phyloP scores from a whole-genome alignment of 2,888 invertebrate genomes.

The Dermolepida albohirtum region DNA sequence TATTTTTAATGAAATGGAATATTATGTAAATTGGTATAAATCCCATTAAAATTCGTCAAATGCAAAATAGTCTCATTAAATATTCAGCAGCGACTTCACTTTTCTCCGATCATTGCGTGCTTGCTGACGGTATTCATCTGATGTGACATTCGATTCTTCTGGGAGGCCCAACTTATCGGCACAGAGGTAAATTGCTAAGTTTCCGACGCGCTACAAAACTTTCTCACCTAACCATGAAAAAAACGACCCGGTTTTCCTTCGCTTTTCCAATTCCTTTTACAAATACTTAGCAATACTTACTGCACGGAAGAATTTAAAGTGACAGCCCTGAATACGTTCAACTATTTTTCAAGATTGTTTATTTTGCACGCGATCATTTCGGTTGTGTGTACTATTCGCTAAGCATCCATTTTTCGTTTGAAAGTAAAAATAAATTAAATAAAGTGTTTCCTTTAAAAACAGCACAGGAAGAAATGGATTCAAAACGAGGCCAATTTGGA shows the following conservation, averaged over 20 bases:
- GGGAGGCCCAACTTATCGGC: slow-evolving; percentile 41
- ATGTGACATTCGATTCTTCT: slow-evolving; percentile 30
- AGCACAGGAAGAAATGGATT: too few species aligned
- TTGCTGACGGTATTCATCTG: slow-evolving; percentile 3
- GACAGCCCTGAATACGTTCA: slow-evolving; percentile 34
- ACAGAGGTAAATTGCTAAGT: slow-evolving; percentile 44
- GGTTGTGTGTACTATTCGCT: slow-evolving; percentile 13
- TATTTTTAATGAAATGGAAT: slow-evolving; percentile 10
- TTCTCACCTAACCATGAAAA: slow-evolving; percentile 33
- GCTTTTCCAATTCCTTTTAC: slow-evolving; percentile 17
- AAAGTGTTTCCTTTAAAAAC: not conserved
- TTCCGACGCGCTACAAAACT: slow-evolving; percentile 31
- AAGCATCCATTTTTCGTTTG: slow-evolving; percentile 12
- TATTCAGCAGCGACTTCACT: slow-evolving; percentile 37
- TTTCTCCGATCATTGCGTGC: slow-evolving; percentile 1
- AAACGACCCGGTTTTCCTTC: slow-evolving; percentile 5
- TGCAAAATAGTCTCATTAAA: slow-evolving; percentile 33
- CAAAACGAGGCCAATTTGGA: too few species aligned
- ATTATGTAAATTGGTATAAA: slow-evolving; percentile 29
- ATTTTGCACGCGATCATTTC: slow-evolving; percentile 4
- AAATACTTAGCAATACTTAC: slow-evolving; percentile 35
- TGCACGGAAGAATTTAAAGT: slow-evolving; percentile 41
- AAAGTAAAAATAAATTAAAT: slow-evolving; percentile 18
- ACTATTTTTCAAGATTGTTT: slow-evolving; percentile 28
- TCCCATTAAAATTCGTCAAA: slow-evolving; percentile 12